These are phyloP conservation scores for Circaetus cinerascens DNA, from an alignment of 2,113 vertebrate genomes.

Conservation along the genomic window DNA sequence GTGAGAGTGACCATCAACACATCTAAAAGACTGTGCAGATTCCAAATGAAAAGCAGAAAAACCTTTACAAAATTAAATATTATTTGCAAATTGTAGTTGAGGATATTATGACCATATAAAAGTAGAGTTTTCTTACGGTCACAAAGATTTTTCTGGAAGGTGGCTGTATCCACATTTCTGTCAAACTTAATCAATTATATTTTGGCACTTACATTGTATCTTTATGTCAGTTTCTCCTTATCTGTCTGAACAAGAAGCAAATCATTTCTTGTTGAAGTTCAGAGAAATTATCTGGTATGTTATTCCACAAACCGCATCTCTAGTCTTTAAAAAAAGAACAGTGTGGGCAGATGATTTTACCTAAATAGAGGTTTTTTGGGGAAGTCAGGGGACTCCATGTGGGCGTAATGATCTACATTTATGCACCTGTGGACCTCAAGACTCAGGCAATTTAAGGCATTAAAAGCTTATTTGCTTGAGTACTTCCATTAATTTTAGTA, in stretches of 20 bases:
- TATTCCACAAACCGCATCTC: conserved; percentile 3
- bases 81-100: background rate
- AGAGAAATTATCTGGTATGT: background rate
- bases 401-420: conserved; percentile 29
- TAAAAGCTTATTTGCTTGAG: conserved; percentile 12
- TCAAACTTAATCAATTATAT: background rate
- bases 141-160: background rate
- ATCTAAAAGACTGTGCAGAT: background rate
- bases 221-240: background rate
- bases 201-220: background rate
- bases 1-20: background rate
- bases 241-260: background rate
- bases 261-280: background rate
- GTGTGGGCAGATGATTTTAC: conserved; percentile 36
- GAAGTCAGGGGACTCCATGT: conserved; percentile 33
- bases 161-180: background rate
- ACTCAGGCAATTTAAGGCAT: conserved; percentile 14
- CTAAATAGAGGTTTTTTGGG: background rate
- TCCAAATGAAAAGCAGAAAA: background rate
- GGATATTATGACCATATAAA: background rate
- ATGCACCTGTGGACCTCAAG: conserved; percentile 35
- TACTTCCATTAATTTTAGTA: conserved; percentile 12
- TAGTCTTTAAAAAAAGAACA: conserved; percentile 22
- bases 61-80: background rate
- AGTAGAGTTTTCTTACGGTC: background rate